Base-by-base conservation (phyloP, 2,888 invertebrate species). In the Netelia melanura region DNA sequence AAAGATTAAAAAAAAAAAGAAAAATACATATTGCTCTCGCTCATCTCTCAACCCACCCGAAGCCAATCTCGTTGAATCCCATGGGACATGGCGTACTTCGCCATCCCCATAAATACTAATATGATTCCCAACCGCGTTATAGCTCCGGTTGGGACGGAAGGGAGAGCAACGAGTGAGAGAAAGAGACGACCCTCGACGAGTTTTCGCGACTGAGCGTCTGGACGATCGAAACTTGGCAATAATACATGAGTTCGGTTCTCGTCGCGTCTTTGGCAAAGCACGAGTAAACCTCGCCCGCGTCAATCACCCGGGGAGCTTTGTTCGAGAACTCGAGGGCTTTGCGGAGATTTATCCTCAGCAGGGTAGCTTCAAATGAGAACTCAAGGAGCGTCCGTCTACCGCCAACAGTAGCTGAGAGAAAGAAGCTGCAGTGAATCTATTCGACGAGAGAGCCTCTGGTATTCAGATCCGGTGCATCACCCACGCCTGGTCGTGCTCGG, bases 401-500 rank as follows among this genome's bases (percentile, higher is more conserved):
- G 48, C 48, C 10, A 48, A 48, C 48, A 48, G 48, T 48, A 48
- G 48, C 48, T 14, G 2, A 48, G 48, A 48, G 48, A 48, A 17
- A 48, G 68, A 21, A 52, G 52, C 52, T 48, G 14, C 14, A 48
- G 48, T 14, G 48, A 14, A 68, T 52, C 68, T 48, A 6, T 52
- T 68, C 52, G 68, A 11, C 23, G 48, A 25, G 61, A 14, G 43
- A 38, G 43, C 58, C 58, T 58, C 58, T 3, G 21, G 58, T 48
- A 48, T 48, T 14, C 11, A 58, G 58, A 58, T 58, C 58, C 58
- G 21, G 58, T 58, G 58, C 77, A 74, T 79, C 86, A 85, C 86
- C 86, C 86, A 87, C 86, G 86, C 86, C 87, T 83, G 87, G 74
- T 84, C 83, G 76, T 83, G 86, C 79, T 83, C 58, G 78, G 71